Base-by-base conservation (phyloP, 2,888 invertebrate species). In the Oxyteleia sp. region DNA sequence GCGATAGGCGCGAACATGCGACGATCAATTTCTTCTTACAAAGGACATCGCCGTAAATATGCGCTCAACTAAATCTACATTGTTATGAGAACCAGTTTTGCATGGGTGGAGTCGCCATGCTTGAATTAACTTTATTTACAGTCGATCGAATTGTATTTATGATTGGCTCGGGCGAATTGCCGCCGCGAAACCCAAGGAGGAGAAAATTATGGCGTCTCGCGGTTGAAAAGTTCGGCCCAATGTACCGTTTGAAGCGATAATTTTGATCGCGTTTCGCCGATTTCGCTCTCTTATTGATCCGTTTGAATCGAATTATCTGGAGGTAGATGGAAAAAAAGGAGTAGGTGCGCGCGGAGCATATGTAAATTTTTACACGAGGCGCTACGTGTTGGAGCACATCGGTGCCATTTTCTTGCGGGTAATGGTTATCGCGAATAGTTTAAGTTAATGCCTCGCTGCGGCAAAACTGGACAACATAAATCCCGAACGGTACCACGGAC, bases 1-100 rank as follows among this genome's bases (percentile, higher is more conserved):
- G 80, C 74, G 80, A 74, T 80, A 72, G 64, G 80, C 59, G 79
- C 72, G 66, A 74, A 80, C 80, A 80, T 68, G 80, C 80, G 53
- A 80, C 80, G 53, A 80, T 80, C 80, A 66, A 80, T 80, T 80
- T 80, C 80, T 80, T 74, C 72, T 59, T 61, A 61, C 51, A 64
- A 66, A 68, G 61, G 66, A 72, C 66, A 74, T 20, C 35, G 45
- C 41, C 72, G 41, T 80, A 72, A 74, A 80, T 80, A 66, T 29
- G 49, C 71, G 32, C 66, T 15, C 59, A n/a, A 45, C 47, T 51
- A 55, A 51, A 43, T 72, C 59, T 49, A 71, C 71, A 79, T 79
- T 79, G 57, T 79, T 78, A 64, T 64, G 69, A 55, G 66, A 72
- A 72, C 72, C 71, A 79, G 71, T 79, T 71, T 32, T 43, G 51